Base-by-base conservation (phyloP, 2,113 vertebrate genomes). In the Neomonachus schauinslandi region DNA sequence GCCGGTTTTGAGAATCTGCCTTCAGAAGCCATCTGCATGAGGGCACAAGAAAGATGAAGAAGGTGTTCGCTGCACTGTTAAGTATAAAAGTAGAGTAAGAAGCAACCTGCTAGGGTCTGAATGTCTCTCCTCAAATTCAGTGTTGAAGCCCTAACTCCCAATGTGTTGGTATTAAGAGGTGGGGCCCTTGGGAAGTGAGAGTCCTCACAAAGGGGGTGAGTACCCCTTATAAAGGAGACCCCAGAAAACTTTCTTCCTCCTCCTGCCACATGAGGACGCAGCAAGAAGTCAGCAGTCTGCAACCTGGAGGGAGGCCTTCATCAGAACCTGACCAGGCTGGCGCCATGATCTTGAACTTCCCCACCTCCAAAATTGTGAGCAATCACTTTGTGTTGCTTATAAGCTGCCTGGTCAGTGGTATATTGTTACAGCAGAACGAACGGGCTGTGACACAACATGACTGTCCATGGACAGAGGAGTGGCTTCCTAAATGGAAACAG, bases 61-160 rank as follows among this genome's bases (percentile, higher is more conserved):
- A 79, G 79, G 21, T 19, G 28, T 33, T 19, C 5, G 1, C 4
- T 7, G 33, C 6, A 59, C 18, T 0, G 0, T 28, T 53, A 57
- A 0, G 5, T 57, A 36, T 6, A 33, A 57, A 11, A 39, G 28
- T 49, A n/a, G 55, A 24, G 15, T 39, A 36, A 55, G 74, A 39
- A 51, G 49, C 24, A 13, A 31, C 24, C 6, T 24, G 39, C 31
- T 36, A 49, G 22, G 49, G 14, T 79, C 36, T 53, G 49, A 49
- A 22, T 57, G 22, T 26, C 76, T 11, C 12, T 9, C n/a, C 33
- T 46, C 28, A 49, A 72, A 61, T 72, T 61, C 67, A 4, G 3
- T 22, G 24, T 28, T 61, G 69, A 85, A 93, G 55, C 7, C 22
- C 24, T 51, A 28, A 28, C 22, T 63, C 80, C 39, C 81, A 15